Evolutionary conservation across 2,797 vertebrate genomes (phyloP).

Genomic region (Sphaeramia orbicularis): DNA sequence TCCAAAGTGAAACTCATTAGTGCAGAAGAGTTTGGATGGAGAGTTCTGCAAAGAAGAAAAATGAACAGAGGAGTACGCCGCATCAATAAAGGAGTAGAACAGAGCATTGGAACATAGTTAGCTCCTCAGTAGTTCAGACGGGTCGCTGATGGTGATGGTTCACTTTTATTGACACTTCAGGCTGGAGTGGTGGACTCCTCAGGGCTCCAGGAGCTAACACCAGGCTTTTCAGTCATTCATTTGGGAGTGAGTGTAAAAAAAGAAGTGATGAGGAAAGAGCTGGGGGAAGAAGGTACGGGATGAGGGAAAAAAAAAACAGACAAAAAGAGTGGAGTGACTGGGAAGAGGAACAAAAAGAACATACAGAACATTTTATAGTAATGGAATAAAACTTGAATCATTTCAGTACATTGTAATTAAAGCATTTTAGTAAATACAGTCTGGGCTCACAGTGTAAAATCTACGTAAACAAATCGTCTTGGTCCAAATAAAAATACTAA

Average conservation of each 20-base stretch:
- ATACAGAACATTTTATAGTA: too few species aligned
- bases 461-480: too few species aligned
- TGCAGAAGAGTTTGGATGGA: neutral
- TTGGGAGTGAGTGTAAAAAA: conserved; percentile 13
- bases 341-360: too few species aligned
- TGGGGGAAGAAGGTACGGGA: neutral
- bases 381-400: too few species aligned
- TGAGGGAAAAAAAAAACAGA: too few species aligned
- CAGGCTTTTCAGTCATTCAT: conserved; percentile 28
- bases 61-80: neutral
- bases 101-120: neutral
- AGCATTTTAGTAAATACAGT: too few species aligned
- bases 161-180: conserved; percentile 34
- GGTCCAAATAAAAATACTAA: too few species aligned
- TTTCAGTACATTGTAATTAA: too few species aligned
- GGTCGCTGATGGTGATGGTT: neutral
- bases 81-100: conserved; percentile 9
- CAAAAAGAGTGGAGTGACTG: too few species aligned
- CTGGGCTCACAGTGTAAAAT: too few species aligned
- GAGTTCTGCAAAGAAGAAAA: neutral
- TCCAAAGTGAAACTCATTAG: conserved; percentile 4
- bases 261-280: conserved; percentile 6
- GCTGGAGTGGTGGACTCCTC: conserved; percentile 30
- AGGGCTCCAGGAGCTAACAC: conserved; percentile 10
- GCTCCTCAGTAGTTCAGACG: neutral